Conservation (phyloP, 2,797 vertebrate genomes). For the Euphonia xanthogaster region DNA sequence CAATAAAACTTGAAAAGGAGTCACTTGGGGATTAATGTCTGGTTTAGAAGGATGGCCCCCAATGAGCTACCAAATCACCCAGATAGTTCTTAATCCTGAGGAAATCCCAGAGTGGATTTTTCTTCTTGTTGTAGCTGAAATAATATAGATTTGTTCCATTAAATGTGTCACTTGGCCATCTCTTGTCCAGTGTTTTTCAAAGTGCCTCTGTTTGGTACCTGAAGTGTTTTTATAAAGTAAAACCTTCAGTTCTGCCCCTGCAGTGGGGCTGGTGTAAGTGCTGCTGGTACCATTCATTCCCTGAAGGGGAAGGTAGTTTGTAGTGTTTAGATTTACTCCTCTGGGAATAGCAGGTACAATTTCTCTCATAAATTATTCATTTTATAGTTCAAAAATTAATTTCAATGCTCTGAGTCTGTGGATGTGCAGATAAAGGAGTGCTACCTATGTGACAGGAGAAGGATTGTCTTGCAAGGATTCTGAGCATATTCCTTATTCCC, state of each 20-base stretch:
- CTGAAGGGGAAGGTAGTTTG: neutral
- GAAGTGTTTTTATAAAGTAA: neutral
- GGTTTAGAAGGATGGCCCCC: neutral
- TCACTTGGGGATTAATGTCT: neutral
- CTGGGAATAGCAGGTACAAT: neutral
- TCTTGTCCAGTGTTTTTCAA: neutral
- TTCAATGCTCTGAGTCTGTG: neutral
- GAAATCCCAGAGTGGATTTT: neutral
- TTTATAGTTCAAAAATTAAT: neutral
- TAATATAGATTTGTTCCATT: neutral
- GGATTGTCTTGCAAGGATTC: neutral
- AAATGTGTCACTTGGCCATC: neutral
- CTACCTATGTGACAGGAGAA: neutral
- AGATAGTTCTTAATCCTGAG: neutral
- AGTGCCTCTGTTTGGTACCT: neutral
- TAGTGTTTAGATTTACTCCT: neutral
- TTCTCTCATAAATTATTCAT: neutral
- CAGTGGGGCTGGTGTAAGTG: neutral
- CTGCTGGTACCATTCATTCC: neutral
- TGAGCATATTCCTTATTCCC: neutral
- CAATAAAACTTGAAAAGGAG: neutral
- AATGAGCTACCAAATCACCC: neutral
- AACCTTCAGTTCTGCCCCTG: neutral
- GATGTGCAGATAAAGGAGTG: neutral
- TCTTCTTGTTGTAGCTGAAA: neutral